Base-by-base conservation (phyloP, 2,797 vertebrate genomes). In the Hippoglossus hippoglossus region DNA sequence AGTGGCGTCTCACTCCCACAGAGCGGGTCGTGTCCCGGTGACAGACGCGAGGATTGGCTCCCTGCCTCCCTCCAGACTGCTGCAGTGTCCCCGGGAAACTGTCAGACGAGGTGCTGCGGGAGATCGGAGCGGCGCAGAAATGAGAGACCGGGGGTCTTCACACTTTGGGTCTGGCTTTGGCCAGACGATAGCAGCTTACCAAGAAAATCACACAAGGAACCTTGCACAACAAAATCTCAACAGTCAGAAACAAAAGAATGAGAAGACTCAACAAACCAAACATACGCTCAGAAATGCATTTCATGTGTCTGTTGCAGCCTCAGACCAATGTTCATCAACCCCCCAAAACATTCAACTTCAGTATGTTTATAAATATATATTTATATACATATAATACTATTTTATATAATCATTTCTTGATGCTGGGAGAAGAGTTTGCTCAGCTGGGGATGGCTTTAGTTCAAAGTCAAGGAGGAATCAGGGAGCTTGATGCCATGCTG, bases 131-230 rank as follows among this genome's bases (percentile, higher is more conserved):
- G 0, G 16, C 1, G 26, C 8, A 0, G 47, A 80, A 64, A 59
- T n/a, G 77, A 80, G 61, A 82, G 75, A 67, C 36, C 7, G 44
- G 18, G 61, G 69, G 52, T 54, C 69, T 62, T 71, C 73, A 50
- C 64, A 69, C 82, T 60, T 66, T 28, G 69, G 57, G 65, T 67
- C 71, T 24, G 75, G 67, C 68, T 86, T 75, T 49, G 63, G 63
- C 67, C 79, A 67, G 79, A 83, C 10, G 6, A 71, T 85, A 93
- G 93, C 93, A 93, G 92, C 92, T 87, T 89, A 84, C 79, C 57
- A 56, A 78, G 79, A 76, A 75, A 86, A 73, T 63, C 69, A 79
- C 71, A 46, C 60, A 58, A 58, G 18, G 51, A 68, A 18, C 44
- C 18, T 16, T 6, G 18, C 44, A 19, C 44, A 19, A 46, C 51